A percentile compares a stretch with the other conserved stretches of the same genome.
phyloP scores from a whole-genome alignment of 2,888 invertebrate genomes.

The Lottia scabra region DNA sequence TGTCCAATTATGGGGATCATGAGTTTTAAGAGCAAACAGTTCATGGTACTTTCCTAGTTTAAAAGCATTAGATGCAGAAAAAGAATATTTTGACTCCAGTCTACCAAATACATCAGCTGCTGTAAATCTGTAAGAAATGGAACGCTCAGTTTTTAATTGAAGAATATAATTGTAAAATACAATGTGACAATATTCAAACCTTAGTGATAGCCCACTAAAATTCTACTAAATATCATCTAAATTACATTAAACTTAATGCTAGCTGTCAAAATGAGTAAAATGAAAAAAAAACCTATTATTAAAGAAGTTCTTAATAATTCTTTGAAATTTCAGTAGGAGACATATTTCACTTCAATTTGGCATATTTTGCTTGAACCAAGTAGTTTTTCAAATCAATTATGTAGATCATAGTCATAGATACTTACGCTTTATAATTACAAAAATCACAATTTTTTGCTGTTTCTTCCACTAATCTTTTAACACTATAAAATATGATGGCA shows the following conservation, averaged over 20 bases:
- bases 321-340: too few species aligned
- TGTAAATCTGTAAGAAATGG: constrained; percentile 49
- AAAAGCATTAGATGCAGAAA: constrained; percentile 70
- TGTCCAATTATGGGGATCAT: constrained; percentile 67
- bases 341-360: too few species aligned
- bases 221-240: too few species aligned
- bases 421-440: constrained; percentile 60
- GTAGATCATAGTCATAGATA: too few species aligned
- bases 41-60: constrained; percentile 70
- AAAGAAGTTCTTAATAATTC: too few species aligned
- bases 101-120: constrained; percentile 70
- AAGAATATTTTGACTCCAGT: constrained; percentile 63
- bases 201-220: too few species aligned
- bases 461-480: constrained; percentile 52
- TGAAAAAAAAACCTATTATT: too few species aligned
- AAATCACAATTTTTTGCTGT: constrained; percentile 66
- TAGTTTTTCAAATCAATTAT: too few species aligned
- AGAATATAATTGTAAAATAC: not conserved
- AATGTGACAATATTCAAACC: not conserved
- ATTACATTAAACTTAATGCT: too few species aligned
- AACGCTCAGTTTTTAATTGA: too few species aligned
- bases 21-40: constrained; percentile 65
- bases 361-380: too few species aligned
- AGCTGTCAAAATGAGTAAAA: too few species aligned
- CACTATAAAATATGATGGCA: constrained; percentile 40